These are phyloP conservation scores for Mustela nigripes DNA, from an alignment of 2,113 vertebrate species.

Conservation along the genomic window DNA sequence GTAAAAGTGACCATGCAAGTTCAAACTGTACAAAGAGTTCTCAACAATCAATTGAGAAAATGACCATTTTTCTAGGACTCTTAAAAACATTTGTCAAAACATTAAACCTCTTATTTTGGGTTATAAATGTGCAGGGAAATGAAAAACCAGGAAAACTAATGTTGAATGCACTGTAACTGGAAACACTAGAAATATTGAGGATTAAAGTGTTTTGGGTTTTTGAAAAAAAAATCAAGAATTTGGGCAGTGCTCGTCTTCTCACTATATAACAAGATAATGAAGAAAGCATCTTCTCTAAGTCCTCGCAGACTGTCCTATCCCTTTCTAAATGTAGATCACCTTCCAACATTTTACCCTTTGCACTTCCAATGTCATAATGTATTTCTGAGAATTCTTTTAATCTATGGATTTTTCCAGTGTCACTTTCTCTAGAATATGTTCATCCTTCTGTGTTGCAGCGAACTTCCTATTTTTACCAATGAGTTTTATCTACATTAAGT, in stretches of 20 bases:
- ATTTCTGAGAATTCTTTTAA: background rate
- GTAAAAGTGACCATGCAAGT: background rate
- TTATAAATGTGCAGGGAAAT: constrained; percentile 27
- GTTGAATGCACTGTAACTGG: background rate
- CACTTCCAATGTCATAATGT: background rate
- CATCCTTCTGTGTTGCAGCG: background rate
- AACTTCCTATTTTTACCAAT: background rate
- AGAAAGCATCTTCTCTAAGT: background rate
- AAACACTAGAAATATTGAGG: background rate
- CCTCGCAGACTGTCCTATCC: background rate
- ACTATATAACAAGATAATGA: background rate
- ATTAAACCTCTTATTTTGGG: background rate
- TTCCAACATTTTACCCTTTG: background rate
- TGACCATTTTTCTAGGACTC: background rate
- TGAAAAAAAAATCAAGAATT: background rate
- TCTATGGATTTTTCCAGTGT: background rate
- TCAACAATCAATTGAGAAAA: background rate
- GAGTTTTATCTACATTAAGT: background rate
- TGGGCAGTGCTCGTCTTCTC: background rate
- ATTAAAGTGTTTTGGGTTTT: constrained; percentile 17
- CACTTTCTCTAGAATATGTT: background rate
- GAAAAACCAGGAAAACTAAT: background rate
- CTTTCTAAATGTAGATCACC: constrained; percentile 10
- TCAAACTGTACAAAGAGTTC: background rate
- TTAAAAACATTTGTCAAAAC: constrained; percentile 32